Evolutionary conservation across 2,888 invertebrate species (phyloP), one percentile per base, ranked within the genome.

Genomic region (Eilema griseolum): DNA sequence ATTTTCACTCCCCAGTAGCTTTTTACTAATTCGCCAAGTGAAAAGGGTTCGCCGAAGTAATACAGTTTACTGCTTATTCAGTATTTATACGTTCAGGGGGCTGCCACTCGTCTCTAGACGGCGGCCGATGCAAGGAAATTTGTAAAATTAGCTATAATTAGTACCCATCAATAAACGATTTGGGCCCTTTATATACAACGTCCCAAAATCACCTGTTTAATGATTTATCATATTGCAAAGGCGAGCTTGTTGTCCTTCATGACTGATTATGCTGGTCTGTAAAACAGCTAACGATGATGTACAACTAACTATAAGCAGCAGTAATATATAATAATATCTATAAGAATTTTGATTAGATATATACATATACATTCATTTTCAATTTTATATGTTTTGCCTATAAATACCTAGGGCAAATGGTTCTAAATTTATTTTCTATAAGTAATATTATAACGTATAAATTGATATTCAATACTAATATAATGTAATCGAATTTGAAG

Each of bases 21-120:
- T 95, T 95, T 95, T 95, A 95, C 95, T 95, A 95, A 95, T 95
- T 95, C 93, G 95, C 95, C 93, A 95, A 95, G 95, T 95, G 95
- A 95, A 95, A 95, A 95, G 95, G 95, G 95, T 95, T 95, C 93
- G 91, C 84, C 89, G 93, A 93, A 95, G 95, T 94, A 95, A 95
- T 95, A 95, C 95, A 95, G 95, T 95, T 95, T 94, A 93, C 94
- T 95, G 95, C 95, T 95, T 94, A 95, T 95, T 95, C 95, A 95
- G 95, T 95, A 95, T 95, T 95, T 95, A 95, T 95, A 92, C 92
- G 90, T 88, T 90, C 77, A 85, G 90, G 93, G 94, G 93, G 91
- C 90, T 89, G 92, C 92, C 91, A 90, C 88, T 88, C 89, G 88
- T 83, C 88, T 91, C 89, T 90, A 89, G 91, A 89, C 88, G 83